Base-by-base conservation (phyloP, 2,888 invertebrate species). In the Nephrotoma guestfalica region DNA sequence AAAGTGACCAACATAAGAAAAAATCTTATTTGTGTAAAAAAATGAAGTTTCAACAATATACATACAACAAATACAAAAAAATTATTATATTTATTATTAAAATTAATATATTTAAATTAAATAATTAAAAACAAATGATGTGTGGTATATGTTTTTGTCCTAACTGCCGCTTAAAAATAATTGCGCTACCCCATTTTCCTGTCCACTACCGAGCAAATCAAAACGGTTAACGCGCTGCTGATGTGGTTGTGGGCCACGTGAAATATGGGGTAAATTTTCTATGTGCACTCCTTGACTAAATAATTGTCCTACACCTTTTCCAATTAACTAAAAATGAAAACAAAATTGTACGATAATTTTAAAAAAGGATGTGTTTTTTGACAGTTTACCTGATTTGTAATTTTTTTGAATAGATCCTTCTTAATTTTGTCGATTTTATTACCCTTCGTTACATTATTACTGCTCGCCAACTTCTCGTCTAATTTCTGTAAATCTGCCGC, bases 221-320 rank as follows among this genome's bases (percentile, higher is more conserved):
- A 43, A 83, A 9, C 47, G 18, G 42, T n/a, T 86, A 9, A 18
- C 4, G 40, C 86, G 47, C 2, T 45, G 47, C 5, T 71, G 86
- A 3, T 83, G 41, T 83, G 6, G 86, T 6, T 83, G 41, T 83
- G 6, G 87, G 18, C 71, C 2, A 30, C 71, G 71, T 30, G 71
- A 71, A 83, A 86, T 88, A 87, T 94, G 94, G 0, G 97, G 97
- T 90, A 98, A 92, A 91, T 97, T 95, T 88, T 95, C 94, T 88
- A 98, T 97, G 91, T 95, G 95, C 11, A 97, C 95, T 91, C 97
- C 96, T 89, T 97, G 96, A 88, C 96, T 95, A 92, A 98, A 98
- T 88, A 96, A 92, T 90, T 98, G 96, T 41, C 97, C 96, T 41
- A 98, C 94, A 92, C 96, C 97, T 89, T 95, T 94, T 0, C 97